phyloP scores from a whole-genome alignment of 2,113 vertebrate species.

The Pionites leucogaster region DNA sequence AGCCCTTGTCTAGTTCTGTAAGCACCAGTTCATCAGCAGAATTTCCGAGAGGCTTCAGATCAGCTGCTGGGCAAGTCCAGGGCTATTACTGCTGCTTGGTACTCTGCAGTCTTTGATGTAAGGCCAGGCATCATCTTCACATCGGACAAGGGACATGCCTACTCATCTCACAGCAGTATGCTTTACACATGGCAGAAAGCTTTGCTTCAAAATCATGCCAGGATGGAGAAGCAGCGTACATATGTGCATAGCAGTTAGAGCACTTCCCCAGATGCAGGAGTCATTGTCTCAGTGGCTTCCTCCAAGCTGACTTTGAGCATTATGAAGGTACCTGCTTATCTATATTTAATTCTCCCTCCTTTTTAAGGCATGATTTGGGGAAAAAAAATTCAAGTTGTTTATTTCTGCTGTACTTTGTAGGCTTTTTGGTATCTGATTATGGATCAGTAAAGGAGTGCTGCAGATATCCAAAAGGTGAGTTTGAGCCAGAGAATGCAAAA shows the following conservation, averaged over 20 bases:
- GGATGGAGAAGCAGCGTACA: rapidly evolving
- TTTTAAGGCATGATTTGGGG: background rate
- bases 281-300: background rate
- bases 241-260: rapidly evolving
- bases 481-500: background rate
- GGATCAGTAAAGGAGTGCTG: background rate
- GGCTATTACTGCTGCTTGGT: background rate
- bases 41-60: background rate
- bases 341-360: background rate
- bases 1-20: background rate
- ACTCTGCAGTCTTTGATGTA: background rate
- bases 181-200: background rate
- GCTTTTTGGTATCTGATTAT: background rate
- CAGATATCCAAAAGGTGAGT: background rate
- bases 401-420: background rate
- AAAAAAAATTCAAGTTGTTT: background rate
- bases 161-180: background rate
- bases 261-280: background rate
- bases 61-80: background rate
- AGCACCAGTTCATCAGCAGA: background rate
- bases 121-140: background rate
- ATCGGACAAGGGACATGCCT: rapidly evolving
- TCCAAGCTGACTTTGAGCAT: background rate
- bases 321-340: background rate
- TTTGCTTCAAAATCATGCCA: background rate